A percentile compares a stretch with the other conserved stretches of the same genome.
Conservation (phyloP, 2,113 vertebrate species). For the Myotis davidii region DNA sequence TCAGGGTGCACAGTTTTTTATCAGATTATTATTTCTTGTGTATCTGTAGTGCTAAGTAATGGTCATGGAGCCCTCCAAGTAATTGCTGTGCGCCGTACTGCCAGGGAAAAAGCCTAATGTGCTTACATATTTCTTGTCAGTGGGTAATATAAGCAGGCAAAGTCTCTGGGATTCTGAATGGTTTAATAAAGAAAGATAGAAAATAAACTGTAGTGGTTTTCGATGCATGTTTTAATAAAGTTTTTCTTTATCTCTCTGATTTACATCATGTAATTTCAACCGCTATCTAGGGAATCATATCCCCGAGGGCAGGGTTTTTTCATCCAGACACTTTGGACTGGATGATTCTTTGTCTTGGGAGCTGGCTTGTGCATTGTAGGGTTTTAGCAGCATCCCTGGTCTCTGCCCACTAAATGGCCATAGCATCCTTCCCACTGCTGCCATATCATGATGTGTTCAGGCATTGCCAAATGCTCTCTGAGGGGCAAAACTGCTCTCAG, state of each 20-base stretch:
- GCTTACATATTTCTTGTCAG: not conserved
- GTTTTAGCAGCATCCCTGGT: not conserved
- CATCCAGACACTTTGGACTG: not conserved
- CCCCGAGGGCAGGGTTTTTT: not conserved
- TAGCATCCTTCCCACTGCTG: not conserved
- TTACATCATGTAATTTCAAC: not conserved
- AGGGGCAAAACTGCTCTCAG: not conserved
- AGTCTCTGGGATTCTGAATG: not conserved
- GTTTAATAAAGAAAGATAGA: not conserved
- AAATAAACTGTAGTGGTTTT: not conserved
- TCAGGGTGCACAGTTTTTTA: not conserved
- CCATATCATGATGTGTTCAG: not conserved
- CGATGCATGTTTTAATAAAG: not conserved
- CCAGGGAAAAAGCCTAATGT: not conserved
- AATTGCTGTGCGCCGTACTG: not conserved
- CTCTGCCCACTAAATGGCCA: not conserved
- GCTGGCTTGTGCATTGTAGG: rapidly evolving
- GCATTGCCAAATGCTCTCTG: not conserved
- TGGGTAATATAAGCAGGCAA: not conserved
- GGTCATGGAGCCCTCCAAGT: not conserved
- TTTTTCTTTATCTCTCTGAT: not conserved
- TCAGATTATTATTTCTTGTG: not conserved
- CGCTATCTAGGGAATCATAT: not conserved
- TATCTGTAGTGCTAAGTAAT: not conserved
- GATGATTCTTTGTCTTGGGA: not conserved